phyloP scores from a whole-genome alignment of 2,888 invertebrate species.

The Salpingus planirostris region DNA sequence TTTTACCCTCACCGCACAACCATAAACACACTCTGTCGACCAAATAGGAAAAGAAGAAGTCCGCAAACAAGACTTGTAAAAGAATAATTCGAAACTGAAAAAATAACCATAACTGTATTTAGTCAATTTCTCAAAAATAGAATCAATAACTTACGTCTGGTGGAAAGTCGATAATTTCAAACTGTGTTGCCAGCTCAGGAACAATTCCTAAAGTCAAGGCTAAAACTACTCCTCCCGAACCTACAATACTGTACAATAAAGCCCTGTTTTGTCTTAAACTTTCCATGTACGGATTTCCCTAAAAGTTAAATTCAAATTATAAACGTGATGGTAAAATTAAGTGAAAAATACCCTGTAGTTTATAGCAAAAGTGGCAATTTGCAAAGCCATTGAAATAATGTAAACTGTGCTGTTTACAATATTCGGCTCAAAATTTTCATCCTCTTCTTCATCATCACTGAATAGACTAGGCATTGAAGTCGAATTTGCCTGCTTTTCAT shows the following conservation, averaged over 20 bases:
- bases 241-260: conserved; percentile 80
- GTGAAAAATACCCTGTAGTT: conserved; percentile 79
- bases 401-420: conserved; percentile 97
- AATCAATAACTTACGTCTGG: conserved; percentile 59
- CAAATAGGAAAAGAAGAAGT: conserved; percentile 76
- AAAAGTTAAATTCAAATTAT: not conserved
- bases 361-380: conserved; percentile 97
- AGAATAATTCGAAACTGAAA: conserved; percentile 84
- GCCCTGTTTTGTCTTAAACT: conserved; percentile 86
- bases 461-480: no score
- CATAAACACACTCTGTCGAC: conserved; percentile 79
- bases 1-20: conserved; percentile 75
- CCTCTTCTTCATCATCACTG: conserved; percentile 69
- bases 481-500: conserved; percentile 50
- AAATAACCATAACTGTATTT: conserved; percentile 4
- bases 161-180: conserved; percentile 94
- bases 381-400: conserved; percentile 93
- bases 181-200: conserved; percentile 78
- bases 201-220: conserved; percentile 75
- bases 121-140: no score
- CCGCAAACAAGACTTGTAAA: conserved; percentile 72
- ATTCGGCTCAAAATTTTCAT: conserved; percentile 83
- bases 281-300: conserved; percentile 99
- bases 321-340: not conserved
- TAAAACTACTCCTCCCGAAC: conserved; percentile 74